Conservation (phyloP, 2,113 vertebrate species). For the Nothoprocta pentlandii region DNA sequence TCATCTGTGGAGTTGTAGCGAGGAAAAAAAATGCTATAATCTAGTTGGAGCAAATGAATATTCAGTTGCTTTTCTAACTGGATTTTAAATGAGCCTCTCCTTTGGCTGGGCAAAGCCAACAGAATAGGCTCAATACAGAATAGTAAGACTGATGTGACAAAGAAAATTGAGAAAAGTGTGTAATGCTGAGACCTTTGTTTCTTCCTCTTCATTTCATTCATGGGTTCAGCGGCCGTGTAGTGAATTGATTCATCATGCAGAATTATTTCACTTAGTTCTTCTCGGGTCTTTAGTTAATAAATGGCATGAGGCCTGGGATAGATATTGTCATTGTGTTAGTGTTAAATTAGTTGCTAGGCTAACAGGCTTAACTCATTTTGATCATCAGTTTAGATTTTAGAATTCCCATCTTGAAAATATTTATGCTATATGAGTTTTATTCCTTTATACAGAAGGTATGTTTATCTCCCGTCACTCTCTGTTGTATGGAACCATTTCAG, state of each 20-base stretch:
- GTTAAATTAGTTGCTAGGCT: background rate
- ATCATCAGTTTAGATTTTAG: background rate
- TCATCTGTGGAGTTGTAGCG: background rate
- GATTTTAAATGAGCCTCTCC: background rate
- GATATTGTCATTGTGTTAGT: background rate
- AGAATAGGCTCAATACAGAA: background rate
- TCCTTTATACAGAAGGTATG: background rate
- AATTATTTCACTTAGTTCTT: background rate
- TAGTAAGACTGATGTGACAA: background rate
- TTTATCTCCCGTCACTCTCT: background rate
- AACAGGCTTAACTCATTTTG: background rate
- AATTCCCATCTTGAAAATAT: background rate
- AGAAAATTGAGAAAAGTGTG: background rate
- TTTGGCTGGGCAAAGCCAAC: background rate
- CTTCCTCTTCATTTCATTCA: background rate
- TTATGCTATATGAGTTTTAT: background rate
- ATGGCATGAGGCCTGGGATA: background rate
- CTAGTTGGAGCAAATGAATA: background rate
- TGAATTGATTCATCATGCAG: background rate
- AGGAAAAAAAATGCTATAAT: background rate
- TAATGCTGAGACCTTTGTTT: background rate
- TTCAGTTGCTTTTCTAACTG: background rate
- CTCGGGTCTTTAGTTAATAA: background rate
- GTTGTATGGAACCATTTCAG: background rate
- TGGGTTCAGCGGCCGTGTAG: fast-evolving